A percentile compares a stretch with the other conserved stretches of the same genome.
Evolutionary conservation across 2,888 invertebrate genomes (phyloP).

Genomic region (Nasonia oneida): DNA sequence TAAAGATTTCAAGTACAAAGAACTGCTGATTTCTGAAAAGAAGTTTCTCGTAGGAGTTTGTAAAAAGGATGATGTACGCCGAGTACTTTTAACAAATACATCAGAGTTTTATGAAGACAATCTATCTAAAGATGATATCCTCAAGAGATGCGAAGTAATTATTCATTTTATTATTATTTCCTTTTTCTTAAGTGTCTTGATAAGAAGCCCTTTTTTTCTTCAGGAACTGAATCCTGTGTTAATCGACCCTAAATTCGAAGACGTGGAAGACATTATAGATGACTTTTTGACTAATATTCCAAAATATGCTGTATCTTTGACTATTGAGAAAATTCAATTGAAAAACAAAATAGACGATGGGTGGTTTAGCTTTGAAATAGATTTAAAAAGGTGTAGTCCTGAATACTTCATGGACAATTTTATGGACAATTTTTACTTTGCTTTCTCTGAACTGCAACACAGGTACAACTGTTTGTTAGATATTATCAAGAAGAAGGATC

Average conservation of each 20-base stretch:
- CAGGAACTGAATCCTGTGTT: constrained; percentile 73
- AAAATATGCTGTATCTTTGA: constrained; percentile 62
- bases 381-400: constrained; percentile 67
- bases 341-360: constrained; percentile 67
- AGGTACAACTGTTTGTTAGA: constrained; percentile 69
- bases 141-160: constrained; percentile 69
- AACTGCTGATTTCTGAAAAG: constrained; percentile 62
- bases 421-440: constrained; percentile 70
- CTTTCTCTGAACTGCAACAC: constrained; percentile 67
- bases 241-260: constrained; percentile 61
- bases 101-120: constrained; percentile 67
- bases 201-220: constrained; percentile 14
- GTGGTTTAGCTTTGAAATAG: constrained; percentile 70
- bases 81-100: constrained; percentile 66
- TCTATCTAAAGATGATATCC: constrained; percentile 64
- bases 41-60: constrained; percentile 63
- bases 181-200: not conserved
- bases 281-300: constrained; percentile 70
- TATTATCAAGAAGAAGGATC: constrained; percentile 73
- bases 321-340: constrained; percentile 67
- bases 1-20: constrained; percentile 60
- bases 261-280: constrained; percentile 66
- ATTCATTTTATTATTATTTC: constrained; percentile 4
- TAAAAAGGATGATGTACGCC: constrained; percentile 51
- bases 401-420: constrained; percentile 70